Percentiles rank a stretch among this genome's conserved stretches.
Evolutionary conservation across 2,888 invertebrate genomes (phyloP).

Genomic region (Sinotaia quadrata): DNA sequence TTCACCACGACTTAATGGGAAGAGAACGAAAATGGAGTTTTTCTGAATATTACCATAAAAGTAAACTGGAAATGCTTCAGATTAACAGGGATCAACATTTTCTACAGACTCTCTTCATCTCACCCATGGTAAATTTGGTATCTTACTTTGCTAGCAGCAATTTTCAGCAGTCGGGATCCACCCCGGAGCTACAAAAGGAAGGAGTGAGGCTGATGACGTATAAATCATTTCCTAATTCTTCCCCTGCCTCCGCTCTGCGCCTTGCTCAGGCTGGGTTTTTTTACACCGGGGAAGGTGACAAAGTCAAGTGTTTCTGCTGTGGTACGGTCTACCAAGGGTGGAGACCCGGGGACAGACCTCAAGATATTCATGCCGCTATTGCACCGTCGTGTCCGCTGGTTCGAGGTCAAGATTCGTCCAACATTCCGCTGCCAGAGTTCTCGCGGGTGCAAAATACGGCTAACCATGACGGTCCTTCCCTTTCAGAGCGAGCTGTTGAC

Average conservation of each 20-base stretch:
- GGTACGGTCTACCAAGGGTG: slow-evolving; percentile 35
- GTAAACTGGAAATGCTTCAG: too few species aligned
- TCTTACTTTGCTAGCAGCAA: too few species aligned
- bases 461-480: too few species aligned
- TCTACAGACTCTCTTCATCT: too few species aligned
- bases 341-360: slow-evolving; percentile 36
- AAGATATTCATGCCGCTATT: slow-evolving; percentile 36
- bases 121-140: too few species aligned
- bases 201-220: slow-evolving; percentile 16
- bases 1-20: too few species aligned
- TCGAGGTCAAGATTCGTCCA: slow-evolving; percentile 17
- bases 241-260: slow-evolving; percentile 30
- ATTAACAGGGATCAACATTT: too few species aligned
- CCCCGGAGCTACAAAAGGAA: slow-evolving; percentile 11
- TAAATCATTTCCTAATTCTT: slow-evolving; percentile 2
- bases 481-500: too few species aligned
- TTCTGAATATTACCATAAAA: too few species aligned
- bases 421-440: slow-evolving; percentile 21
- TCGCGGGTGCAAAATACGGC: too few species aligned
- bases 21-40: too few species aligned
- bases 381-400: slow-evolving; percentile 42
- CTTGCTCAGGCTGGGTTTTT: slow-evolving; percentile 48
- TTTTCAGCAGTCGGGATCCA: too few species aligned
- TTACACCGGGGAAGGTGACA: slow-evolving; percentile 38
- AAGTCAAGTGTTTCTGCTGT: slow-evolving; percentile 44